Evolutionary conservation across 2,113 vertebrate genomes (phyloP), one percentile per base, ranked within the genome.

Genomic region (Formicarius rufipectus): DNA sequence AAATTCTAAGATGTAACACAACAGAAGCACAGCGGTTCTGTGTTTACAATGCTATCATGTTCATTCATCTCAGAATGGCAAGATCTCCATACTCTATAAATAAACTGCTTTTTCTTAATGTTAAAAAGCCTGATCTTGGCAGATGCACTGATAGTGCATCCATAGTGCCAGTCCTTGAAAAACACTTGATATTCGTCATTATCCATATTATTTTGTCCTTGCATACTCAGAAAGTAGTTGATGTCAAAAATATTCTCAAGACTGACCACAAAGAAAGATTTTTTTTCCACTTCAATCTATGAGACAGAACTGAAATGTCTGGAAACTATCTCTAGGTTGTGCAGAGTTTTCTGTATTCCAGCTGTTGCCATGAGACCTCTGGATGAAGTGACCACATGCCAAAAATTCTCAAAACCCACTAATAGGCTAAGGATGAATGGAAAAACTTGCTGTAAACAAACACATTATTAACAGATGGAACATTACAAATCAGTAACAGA

Each of bases 371-470:
- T 59, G 47, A 80, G 68, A 86, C 52, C 66, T 93, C 55, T 89
- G 79, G 53, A 93, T 72, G 82, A 91, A 82, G 10, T 82, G 55
- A 33, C 50, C 55, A 74, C 59, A 77, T 67, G 42, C 45, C 63
- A 94, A 80, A 74, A 92, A 93, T 73, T 94, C 76, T 90, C 42
- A 86, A 88, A 96, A 77, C 30, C 40, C 77, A 88, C 75, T 90
- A 94, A 92, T 16, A 91, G 10, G 49, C 89, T 92, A 95, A 95
- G 92, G 91, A 86, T 53, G 35, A 92, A 92, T 5, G 27, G 42
- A 84, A 95, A 85, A 95, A 28, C 15, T 76, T 92, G 44, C 44
- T 90, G 37, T 77, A 88, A 95, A 94, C 68, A 92, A 85, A 86
- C 58, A 62, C 42, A 55, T 86, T 66, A 81, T 92, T 81, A 92